Evolutionary conservation across 2,888 invertebrate genomes (phyloP).

Genomic region (Tachina fera): DNA sequence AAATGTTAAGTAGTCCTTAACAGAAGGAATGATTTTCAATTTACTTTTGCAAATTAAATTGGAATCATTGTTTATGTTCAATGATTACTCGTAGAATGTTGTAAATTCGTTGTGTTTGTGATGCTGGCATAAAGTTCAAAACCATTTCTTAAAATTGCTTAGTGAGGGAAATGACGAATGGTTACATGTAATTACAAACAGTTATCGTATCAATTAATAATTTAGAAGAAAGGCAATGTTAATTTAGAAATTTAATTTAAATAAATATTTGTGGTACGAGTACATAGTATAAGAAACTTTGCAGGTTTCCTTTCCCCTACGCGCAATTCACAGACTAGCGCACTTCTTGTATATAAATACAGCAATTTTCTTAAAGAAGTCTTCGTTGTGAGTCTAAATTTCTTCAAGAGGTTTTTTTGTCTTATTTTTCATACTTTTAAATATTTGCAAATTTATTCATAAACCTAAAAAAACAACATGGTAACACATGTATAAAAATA

Average conservation of each 20-base stretch:
- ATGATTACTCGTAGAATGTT: background rate
- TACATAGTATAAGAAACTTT: too few relatives aligned
- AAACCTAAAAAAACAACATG: background rate
- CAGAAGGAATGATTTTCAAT: background rate
- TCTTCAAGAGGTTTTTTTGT: too few relatives aligned
- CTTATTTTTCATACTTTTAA: background rate
- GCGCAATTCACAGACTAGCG: too few relatives aligned
- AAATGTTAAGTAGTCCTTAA: background rate
- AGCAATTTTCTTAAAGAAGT: background rate
- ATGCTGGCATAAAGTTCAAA: constrained; percentile 8
- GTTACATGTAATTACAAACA: constrained; percentile 7
- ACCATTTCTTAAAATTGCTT: constrained; percentile 13
- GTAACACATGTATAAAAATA: background rate
- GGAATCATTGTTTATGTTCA: constrained; percentile 10
- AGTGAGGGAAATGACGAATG: constrained; percentile 7
- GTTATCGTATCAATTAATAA: constrained; percentile 2
- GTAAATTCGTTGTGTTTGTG: background rate
- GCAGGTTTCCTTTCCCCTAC: too few relatives aligned
- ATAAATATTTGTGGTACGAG: too few relatives aligned
- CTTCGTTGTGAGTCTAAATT: background rate
- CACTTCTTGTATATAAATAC: too few relatives aligned
- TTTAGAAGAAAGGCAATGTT: too few relatives aligned
- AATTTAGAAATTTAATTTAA: too few relatives aligned
- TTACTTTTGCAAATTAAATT: constrained; percentile 5
- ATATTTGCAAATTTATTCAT: constrained; percentile 1